Evolutionary conservation across 2,113 vertebrate genomes (phyloP).

Genomic region (Colinus virginianus): DNA sequence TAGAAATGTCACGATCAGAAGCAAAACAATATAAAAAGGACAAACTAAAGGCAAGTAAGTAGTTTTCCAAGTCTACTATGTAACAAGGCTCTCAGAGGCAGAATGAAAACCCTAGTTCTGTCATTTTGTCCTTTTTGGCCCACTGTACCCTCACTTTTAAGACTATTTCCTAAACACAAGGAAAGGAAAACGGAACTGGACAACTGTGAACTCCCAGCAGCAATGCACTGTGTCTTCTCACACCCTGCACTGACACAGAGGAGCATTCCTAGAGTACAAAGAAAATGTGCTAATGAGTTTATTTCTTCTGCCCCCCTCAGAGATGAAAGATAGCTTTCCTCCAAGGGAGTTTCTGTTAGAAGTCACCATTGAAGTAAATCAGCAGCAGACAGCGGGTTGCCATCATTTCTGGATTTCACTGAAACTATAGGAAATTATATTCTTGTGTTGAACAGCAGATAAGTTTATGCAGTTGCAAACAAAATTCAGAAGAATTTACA

Average conservation of each 20-base stretch:
- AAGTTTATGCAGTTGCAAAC: conserved; percentile 7
- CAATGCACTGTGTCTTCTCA: not conserved
- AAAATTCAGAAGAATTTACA: not conserved
- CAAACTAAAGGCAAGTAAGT: not conserved
- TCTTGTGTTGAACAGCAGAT: not conserved
- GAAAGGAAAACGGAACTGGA: conserved; percentile 9
- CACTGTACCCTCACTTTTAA: not conserved
- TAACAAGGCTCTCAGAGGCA: not conserved
- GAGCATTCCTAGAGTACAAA: conserved; percentile 25
- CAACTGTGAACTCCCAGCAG: not conserved
- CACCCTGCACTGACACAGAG: not conserved
- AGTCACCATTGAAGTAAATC: conserved; percentile 11
- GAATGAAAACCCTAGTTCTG: not conserved
- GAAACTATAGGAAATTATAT: not conserved
- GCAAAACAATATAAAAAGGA: conserved; percentile 3
- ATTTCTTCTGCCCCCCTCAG: not conserved
- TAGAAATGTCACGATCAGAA: not conserved
- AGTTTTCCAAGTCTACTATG: not conserved
- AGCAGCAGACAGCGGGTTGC: not conserved
- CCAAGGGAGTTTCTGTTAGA: conserved; percentile 32
- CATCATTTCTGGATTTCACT: not conserved
- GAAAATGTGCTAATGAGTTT: conserved; percentile 69
- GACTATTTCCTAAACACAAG: not conserved
- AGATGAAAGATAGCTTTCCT: conserved; percentile 53
- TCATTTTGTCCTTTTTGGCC: not conserved